These are phyloP conservation scores for Urophycis tenuis DNA, from an alignment of 2,797 vertebrate genomes.

Conservation along the genomic window DNA sequence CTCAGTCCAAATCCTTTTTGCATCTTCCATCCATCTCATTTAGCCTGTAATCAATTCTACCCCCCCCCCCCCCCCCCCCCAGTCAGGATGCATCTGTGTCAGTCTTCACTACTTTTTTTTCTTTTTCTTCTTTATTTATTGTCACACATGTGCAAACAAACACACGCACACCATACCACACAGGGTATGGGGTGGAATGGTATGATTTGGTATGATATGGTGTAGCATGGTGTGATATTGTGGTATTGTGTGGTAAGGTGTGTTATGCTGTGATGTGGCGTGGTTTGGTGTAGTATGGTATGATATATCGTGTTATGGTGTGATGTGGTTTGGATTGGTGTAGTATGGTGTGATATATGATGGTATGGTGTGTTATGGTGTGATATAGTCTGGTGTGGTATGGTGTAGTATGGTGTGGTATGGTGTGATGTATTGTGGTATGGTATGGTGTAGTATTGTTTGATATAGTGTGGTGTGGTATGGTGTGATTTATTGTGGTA, in stretches of 20 bases:
- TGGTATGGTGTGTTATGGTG: neutral
- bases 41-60: neutral
- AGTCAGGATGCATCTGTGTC: conserved; percentile 3
- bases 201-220: neutral
- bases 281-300: no score
- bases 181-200: neutral
- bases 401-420: neutral
- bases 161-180: neutral
- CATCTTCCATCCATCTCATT: neutral
- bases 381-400: neutral
- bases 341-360: neutral
- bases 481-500: neutral
- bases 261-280: no score
- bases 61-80: neutral
- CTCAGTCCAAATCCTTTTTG: neutral
- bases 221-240: neutral
- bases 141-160: neutral
- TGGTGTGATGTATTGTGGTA: neutral
- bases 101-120: neutral
- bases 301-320: no score
- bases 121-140: neutral
- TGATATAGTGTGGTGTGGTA: neutral
- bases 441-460: neutral
- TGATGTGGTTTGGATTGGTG: no score
- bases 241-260: no score